Base-by-base conservation (phyloP, 2,113 vertebrate species). In the Myotis yumanensis region DNA sequence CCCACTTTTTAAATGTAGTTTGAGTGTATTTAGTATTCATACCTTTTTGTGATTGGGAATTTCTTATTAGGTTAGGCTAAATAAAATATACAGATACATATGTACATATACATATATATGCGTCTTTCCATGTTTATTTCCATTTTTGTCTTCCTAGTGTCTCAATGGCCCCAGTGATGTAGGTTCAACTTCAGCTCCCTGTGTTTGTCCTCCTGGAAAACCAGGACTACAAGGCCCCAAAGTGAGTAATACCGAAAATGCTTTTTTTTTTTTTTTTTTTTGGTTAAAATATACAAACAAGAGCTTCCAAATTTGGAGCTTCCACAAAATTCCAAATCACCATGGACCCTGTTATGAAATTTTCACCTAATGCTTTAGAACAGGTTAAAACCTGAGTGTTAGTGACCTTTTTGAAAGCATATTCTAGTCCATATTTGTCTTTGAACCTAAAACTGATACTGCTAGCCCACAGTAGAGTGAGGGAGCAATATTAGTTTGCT, bases 121-220 rank as follows among this genome's bases (percentile, higher is more conserved):
- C 77, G 32, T 76, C 89, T 95, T 75, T 95, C 40, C 46, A 0
- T 14, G 0, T 73, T 81, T 87, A 52, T 22, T 96, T 96, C 96
- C 52, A 11, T 83, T 96, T 97, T 93, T 98, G 16, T 97, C 97
- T 69, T 77, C 28, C 14, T 89, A 99, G 99, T 99, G 99, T 90
- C 97, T 98, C 83, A 99, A 99, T 94, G 99, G 98, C 87, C 98
- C 99, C 91, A 98, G 99, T 96, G 99, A 99, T 64, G 98, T 99
- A 52, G 98, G 98, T 51, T 98, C 99, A 37, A 99, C 99, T 1
- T 96, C 98, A 86, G 98, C 98, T 89, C 99, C 99, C 12, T 99
- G 99, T 95, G 46, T 98, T 80, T 99, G 99, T 95, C 98, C 99
- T 2, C 98, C 99, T 32, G 99, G 99, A 96, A 98, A 98, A 76